Evolutionary conservation across 2,888 invertebrate species (phyloP), one percentile per base, ranked within the genome.

Genomic region (Noctua comes): DNA sequence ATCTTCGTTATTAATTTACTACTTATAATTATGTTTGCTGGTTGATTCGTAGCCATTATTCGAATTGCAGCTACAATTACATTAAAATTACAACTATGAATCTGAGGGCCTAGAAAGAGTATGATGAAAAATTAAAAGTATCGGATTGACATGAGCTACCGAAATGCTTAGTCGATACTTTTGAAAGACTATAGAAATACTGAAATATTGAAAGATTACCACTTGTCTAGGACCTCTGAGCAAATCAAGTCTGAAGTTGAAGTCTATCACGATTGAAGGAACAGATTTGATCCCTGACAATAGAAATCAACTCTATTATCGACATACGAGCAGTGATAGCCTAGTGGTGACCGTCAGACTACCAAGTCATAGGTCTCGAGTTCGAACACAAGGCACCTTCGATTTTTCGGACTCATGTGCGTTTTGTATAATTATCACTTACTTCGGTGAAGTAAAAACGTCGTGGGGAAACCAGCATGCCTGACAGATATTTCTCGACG

Each of bases 21-120:
- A 24, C 24, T n/a, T 40, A 18, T 65, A 69, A 54, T 77, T 51
- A 46, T 24, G 21, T 68, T 59, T 79, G 24, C 46, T 69, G 69
- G 51, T 40, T 64, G 68, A 73, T 74, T 74, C 48, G 18, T 51
- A 10, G 43, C 40, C n/a, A n/a, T 36, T 5, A 59, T 27, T 64
- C 5, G 11, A 46, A 24, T 64, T 64, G 57, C 64, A 18, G 27
- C 24, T 11, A 77, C n/a, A 59, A 27, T 83, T 36, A 6, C 46
- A 43, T 68, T 24, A 27, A 40, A 24, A 5, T 36, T 54, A 16
- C 4, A 21, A 31, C 0, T 8, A 16, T 4, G 2, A n/a, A 65
- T 31, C 1, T 54, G 27, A 7, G 1, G 59, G 6, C 27, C 7
- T n/a, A n/a, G 5, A 27, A 27, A 54, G 16, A 59, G 18, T 62